Evolutionary conservation across 2,888 invertebrate species (phyloP), one percentile per base, ranked within the genome.

Genomic region (Erebia palarica): DNA sequence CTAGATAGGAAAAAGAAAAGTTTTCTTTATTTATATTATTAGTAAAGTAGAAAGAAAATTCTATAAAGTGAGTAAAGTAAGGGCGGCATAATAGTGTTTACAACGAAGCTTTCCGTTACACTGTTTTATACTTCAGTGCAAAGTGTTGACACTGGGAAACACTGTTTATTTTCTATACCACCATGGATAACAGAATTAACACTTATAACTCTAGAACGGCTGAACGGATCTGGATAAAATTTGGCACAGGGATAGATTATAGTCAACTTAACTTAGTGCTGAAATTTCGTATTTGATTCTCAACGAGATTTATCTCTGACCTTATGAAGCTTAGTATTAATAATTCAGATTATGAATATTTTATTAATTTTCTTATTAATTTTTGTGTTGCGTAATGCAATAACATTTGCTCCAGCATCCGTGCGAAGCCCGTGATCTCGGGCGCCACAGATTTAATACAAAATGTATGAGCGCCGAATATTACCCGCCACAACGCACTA

Each of bases 391-490:
- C 27, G 57, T 21, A 63, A 47, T 3, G 9, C 4, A 11, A 9
- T 9, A 10, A 14, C 16, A 63, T 49, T 63, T 21, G 61, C 18
- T 8, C 63, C 63, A 18, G 21, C 8, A 16, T 49, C 49, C 63
- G n/a, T 42, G 1, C 47, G 55, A 65, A 55, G 55, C 36, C 14
- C 11, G 65, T 65, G 55, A 65, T 55, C 65, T 55, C 53, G 18
- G 42, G 21, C 42, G 44, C 44, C 55, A 10, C 51, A 13, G 27
- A 42, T 36, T 55, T 55, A 53, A 65, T 65, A 65, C 65, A 65
- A 65, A 65, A 65, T 65, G 65, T 55, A 65, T 65, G 65, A 65
- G 65, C 65, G 27, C 13, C 53, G 51, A 55, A 65, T 65, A 65
- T 55, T 55, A 65, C 55, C 65, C 7, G 65, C 55, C 55, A 11